Conservation (phyloP, 2,888 invertebrate genomes). For the Asteroscopus sphinx region DNA sequence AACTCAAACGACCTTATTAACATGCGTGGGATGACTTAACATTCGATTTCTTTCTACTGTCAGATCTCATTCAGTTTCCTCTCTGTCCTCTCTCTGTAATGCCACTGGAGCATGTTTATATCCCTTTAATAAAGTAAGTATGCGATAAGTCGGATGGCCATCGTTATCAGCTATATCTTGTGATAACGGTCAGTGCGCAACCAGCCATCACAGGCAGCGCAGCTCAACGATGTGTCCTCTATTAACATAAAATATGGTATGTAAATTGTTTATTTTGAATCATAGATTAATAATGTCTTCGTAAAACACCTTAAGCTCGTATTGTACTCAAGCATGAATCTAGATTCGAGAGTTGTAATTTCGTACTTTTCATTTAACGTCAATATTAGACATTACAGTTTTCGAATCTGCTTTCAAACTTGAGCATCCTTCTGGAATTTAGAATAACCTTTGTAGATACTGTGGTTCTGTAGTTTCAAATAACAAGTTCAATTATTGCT, state of each 20-base stretch:
- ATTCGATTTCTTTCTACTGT: neutral
- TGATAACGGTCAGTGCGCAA: conserved; percentile 60
- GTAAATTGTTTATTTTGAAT: conserved; percentile 9
- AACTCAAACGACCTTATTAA: conserved; percentile 6
- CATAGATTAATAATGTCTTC: neutral
- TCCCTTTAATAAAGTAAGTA: conserved; percentile 11
- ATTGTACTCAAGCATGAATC: no score
- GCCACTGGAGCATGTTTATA: conserved; percentile 10
- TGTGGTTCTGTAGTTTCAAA: no score
- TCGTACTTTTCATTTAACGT: no score
- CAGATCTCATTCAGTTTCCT: conserved; percentile 1
- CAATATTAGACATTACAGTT: no score
- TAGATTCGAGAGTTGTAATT: no score
- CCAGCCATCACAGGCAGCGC: conserved; percentile 46
- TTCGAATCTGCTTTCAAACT: no score
- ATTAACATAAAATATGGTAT: conserved; percentile 52
- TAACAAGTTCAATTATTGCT: no score
- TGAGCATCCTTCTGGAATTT: no score
- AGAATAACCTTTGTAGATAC: no score
- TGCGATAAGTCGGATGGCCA: conserved; percentile 34
- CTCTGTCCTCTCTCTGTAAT: neutral
- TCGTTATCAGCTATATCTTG: conserved; percentile 43
- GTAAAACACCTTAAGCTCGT: neutral
- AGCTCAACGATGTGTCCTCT: conserved; percentile 54
- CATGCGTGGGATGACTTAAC: neutral